phyloP scores from a whole-genome alignment of 2,888 invertebrate species.

The Lasioglossum oenotherae region DNA sequence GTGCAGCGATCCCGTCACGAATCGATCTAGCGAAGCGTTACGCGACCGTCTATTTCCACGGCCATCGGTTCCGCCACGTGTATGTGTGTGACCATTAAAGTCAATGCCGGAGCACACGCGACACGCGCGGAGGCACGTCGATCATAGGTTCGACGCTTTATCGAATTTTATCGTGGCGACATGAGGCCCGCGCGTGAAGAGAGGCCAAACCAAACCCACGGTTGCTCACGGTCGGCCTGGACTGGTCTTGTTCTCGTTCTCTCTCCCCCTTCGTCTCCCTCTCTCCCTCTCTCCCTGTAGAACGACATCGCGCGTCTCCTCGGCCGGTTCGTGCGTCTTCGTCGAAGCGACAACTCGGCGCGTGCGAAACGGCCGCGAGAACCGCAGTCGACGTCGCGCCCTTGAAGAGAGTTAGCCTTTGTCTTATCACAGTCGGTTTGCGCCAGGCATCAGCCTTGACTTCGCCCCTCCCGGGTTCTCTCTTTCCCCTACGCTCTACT shows the following conservation, averaged over 20 bases:
- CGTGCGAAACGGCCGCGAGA: constrained; percentile 56
- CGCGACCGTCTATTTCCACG: constrained; percentile 19
- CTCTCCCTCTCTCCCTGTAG: not conserved
- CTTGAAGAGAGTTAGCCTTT: constrained; percentile 81
- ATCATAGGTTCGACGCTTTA: constrained; percentile 29
- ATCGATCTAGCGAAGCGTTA: not conserved
- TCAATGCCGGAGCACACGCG: constrained; percentile 40
- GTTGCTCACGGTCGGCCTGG: constrained; percentile 44
- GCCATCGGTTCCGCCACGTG: constrained; percentile 34
- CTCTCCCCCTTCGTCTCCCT: not conserved
- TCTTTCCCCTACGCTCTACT: not conserved
- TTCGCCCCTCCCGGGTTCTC: constrained; percentile 62
- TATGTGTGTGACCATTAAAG: constrained; percentile 35
- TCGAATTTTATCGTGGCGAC: constrained; percentile 48
- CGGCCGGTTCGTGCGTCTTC: constrained; percentile 31
- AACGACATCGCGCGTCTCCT: constrained; percentile 14
- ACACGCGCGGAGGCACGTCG: not conserved
- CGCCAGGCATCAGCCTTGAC: constrained; percentile 80
- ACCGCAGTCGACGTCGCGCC: constrained; percentile 69
- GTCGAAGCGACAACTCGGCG: constrained; percentile 60
- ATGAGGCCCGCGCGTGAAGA: constrained; percentile 44
- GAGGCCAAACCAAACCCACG: constrained; percentile 6
- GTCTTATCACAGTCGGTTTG: constrained; percentile 80
- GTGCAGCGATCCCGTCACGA: not conserved
- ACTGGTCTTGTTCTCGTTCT: constrained; percentile 22